Conservation (phyloP, 2,113 vertebrate species). For the Phoenicopterus ruber region DNA sequence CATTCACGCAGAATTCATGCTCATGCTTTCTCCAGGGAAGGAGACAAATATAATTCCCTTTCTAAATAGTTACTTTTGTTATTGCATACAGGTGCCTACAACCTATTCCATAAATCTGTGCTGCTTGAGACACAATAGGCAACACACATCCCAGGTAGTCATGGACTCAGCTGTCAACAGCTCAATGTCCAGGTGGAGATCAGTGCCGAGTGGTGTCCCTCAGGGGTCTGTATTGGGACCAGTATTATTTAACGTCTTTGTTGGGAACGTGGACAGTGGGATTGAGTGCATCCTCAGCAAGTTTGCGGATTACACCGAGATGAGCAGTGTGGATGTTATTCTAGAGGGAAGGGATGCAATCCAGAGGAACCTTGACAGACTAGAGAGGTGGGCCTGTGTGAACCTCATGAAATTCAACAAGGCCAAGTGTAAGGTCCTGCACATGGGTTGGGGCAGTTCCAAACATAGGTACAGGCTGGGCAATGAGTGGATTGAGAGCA, state of each 20-base stretch:
- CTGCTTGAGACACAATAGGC: background rate
- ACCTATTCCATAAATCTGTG: background rate
- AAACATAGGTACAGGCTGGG: background rate
- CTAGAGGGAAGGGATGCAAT: background rate
- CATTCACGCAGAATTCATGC: background rate
- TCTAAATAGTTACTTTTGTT: background rate
- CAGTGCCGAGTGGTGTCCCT: background rate
- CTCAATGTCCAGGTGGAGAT: background rate
- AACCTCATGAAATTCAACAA: background rate
- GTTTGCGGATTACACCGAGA: background rate
- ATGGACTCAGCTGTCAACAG: accelerated
- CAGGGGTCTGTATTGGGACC: accelerated
- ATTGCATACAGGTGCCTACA: background rate
- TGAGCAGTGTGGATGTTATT: background rate
- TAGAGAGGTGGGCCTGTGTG: accelerated
- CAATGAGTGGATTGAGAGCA: background rate
- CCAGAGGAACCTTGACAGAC: background rate
- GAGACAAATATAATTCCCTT: background rate
- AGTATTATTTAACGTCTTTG: background rate
- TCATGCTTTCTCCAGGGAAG: background rate
- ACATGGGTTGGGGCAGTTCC: background rate
- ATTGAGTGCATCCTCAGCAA: background rate
- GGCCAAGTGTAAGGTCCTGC: background rate
- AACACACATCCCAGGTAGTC: background rate
- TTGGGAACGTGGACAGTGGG: accelerated